A percentile compares a stretch with the other conserved stretches of the same genome.
Conservation (phyloP, 2,888 invertebrate species). For the Campaea margaritaria region DNA sequence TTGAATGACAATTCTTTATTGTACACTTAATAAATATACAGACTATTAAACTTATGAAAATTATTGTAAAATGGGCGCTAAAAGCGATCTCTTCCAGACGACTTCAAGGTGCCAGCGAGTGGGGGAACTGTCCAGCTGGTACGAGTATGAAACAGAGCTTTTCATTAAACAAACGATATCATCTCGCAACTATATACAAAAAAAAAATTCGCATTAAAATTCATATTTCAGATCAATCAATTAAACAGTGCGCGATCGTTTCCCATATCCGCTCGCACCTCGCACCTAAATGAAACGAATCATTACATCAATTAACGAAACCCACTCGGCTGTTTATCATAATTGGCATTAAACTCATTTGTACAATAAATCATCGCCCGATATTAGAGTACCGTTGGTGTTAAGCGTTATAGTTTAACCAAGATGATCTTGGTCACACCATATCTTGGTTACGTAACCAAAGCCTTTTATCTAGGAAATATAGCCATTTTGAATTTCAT, state of each 20-base stretch:
- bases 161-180: too few species aligned
- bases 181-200: background rate
- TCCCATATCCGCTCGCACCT: constrained; percentile 29
- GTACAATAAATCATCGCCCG: constrained; percentile 40
- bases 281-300: constrained; percentile 34
- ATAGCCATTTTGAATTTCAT: too few species aligned
- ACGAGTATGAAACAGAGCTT: too few species aligned
- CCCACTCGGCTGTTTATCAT: constrained; percentile 37
- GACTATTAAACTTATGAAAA: too few species aligned
- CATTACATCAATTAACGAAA: constrained; percentile 39
- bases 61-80: too few species aligned
- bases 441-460: background rate
- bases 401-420: constrained; percentile 22
- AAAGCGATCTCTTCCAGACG: too few species aligned
- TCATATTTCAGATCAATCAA: constrained; percentile 10
- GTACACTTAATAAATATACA: too few species aligned
- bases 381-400: constrained; percentile 38
- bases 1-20: too few species aligned
- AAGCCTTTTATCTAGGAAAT: background rate
- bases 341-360: constrained; percentile 43
- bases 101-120: too few species aligned
- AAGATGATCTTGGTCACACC: constrained; percentile 4
- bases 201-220: background rate
- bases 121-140: too few species aligned
- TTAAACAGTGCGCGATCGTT: constrained; percentile 17